phyloP scores from a whole-genome alignment of 1,140 invertebrate species.

The Ylistrum balloti region DNA sequence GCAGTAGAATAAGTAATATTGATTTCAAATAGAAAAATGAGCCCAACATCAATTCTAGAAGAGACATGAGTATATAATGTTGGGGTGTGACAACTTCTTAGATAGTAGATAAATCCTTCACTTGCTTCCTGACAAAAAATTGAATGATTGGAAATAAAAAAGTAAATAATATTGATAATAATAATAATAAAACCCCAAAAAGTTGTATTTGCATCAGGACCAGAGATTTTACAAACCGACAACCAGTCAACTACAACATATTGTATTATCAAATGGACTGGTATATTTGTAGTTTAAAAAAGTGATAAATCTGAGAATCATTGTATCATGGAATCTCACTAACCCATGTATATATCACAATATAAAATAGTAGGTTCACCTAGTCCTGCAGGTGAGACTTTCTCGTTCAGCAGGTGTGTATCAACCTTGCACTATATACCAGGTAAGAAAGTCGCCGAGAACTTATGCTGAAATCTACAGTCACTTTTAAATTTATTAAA shows the following conservation, averaged over 20 bases:
- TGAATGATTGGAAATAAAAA: neutral
- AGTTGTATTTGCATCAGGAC: no score
- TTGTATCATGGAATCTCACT: neutral
- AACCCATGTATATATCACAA: slow-evolving; percentile 21
- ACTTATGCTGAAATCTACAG: neutral
- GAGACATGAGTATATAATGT: neutral
- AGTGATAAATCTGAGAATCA: slow-evolving; percentile 17
- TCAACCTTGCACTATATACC: neutral
- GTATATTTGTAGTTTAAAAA: neutral
- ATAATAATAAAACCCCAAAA: neutral
- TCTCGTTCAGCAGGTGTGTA: neutral
- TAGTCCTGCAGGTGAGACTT: neutral
- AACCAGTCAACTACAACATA: slow-evolving; percentile 4
- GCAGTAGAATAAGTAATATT: slow-evolving; percentile 5
- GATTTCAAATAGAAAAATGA: neutral
- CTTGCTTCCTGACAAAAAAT: neutral
- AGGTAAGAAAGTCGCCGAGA: neutral
- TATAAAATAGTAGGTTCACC: neutral
- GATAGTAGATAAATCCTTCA: neutral
- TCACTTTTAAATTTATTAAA: neutral
- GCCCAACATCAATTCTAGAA: neutral
- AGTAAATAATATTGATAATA: neutral
- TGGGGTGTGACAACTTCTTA: neutral
- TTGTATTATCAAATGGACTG: neutral
- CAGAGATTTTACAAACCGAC: neutral